Evolutionary conservation across 37 sponge, comb jelly and placozoan genomes (phyloP), one percentile per base, ranked within the genome.

Genomic region (Aplysina aerophoba): DNA sequence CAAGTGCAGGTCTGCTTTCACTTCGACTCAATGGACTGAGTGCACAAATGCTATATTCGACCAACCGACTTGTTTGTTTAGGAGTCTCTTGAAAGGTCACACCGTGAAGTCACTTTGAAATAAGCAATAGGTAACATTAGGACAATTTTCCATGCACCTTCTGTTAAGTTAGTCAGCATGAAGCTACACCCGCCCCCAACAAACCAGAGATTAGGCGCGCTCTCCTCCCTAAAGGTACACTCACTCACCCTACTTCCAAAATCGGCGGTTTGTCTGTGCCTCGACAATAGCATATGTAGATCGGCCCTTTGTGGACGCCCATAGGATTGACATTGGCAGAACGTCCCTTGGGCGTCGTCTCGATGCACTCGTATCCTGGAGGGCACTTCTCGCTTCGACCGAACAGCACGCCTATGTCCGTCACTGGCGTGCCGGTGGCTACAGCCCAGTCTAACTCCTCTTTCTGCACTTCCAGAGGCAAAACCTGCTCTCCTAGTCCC

Each of bases 201-300:
- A 44, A 44, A 3, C 50, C 50, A 11, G 3, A 11, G 50, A n/a
- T n/a, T n/a, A n/a, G 39, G 57, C 34, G 17, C 30, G 4, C 24
- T n/a, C 38, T 24, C 55, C 19, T 79, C 53, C n/a, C n/a, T n/a
- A n/a, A n/a, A n/a, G n/a, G n/a, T n/a, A n/a, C n/a, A n/a, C n/a
- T n/a, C n/a, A 73, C 85, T 82, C 55, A 95, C 95, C 92, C 78
- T 0, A 95, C 85, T 17, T 95, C 95, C 20, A 81, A 79, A 17
- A 95, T 86, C 33, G 95, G 93, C n/a, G 90, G 85, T 33, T 80
- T 84, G 68, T 92, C 88, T 17, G 63, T 83, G 11, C 88, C 90
- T 36, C 82, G 78, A 25, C 61, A 24, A 81, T 91, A 96, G 65
- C 93, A 93, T 22, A 96, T 60, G 73, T 87, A 88, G 57, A 93